Conservation (phyloP, 2,888 invertebrate species). For the Anticlea derivata region DNA sequence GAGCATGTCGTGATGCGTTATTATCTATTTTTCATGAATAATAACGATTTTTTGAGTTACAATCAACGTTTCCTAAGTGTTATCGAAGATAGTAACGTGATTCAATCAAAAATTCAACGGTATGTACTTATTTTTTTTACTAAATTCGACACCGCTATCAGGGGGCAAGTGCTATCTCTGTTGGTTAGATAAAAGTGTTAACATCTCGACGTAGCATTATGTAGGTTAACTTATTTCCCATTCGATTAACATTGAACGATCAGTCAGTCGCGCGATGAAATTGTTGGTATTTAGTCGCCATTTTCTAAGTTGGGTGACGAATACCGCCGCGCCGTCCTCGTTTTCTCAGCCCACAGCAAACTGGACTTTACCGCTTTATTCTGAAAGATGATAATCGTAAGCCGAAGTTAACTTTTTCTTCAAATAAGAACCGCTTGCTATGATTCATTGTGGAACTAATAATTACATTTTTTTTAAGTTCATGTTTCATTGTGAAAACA, state of each 20-base stretch:
- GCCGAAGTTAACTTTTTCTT: slow-evolving; percentile 53
- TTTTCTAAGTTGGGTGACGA: slow-evolving; percentile 82
- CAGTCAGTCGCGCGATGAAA: slow-evolving; percentile 64
- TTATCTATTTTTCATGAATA: slow-evolving; percentile 68
- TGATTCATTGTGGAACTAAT: slow-evolving; percentile 78
- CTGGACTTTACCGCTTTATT: slow-evolving; percentile 70
- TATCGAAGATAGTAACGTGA: slow-evolving; percentile 47
- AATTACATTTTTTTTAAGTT: slow-evolving; percentile 62
- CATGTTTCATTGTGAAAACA: slow-evolving; percentile 47
- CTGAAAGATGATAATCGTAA: slow-evolving; percentile 67
- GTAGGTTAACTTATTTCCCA: slow-evolving; percentile 47
- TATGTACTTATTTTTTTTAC: slow-evolving; percentile 56
- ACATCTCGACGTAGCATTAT: slow-evolving; percentile 46
- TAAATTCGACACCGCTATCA: slow-evolving; percentile 38
- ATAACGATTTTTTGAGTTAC: slow-evolving; percentile 58
- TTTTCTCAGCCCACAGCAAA: slow-evolving; percentile 65
- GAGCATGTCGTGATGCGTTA: slow-evolving; percentile 72
- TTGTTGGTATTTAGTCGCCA: slow-evolving; percentile 83
- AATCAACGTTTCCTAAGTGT: slow-evolving; percentile 45
- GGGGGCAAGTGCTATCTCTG: slow-evolving; percentile 59
- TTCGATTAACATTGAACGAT: slow-evolving; percentile 56
- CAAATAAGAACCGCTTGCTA: slow-evolving; percentile 63
- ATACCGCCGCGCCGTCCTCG: slow-evolving; percentile 77
- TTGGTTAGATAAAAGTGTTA: slow-evolving; percentile 54
- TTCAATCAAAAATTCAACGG: slow-evolving; percentile 50